Percentiles rank a stretch among this genome's conserved stretches.
phyloP scores from a whole-genome alignment of 2,797 vertebrate species.

The Salarias fasciatus region DNA sequence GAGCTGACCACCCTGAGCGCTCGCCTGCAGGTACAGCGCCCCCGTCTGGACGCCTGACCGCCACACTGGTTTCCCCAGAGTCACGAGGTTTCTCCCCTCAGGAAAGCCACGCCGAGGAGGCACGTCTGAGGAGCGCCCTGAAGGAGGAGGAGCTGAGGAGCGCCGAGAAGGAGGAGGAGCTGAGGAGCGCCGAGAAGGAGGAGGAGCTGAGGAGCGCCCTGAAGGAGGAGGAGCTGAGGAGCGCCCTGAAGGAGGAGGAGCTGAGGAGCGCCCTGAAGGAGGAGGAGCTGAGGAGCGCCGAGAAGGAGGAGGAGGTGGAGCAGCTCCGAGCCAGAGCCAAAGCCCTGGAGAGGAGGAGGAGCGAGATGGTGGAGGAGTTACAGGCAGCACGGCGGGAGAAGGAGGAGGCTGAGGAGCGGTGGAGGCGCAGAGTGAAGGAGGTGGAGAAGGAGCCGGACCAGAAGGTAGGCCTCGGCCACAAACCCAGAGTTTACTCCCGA shows the following conservation, averaged over 20 bases:
- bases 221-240: slow-evolving; percentile 27
- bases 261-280: slow-evolving; percentile 35
- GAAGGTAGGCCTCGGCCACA: too few species aligned
- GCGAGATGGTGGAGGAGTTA: slow-evolving; percentile 54
- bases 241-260: slow-evolving; percentile 42
- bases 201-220: slow-evolving; percentile 27
- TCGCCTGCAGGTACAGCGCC: slow-evolving; percentile 61
- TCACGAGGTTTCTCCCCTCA: background rate
- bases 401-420: too few species aligned
- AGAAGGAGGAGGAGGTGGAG: slow-evolving; percentile 54
- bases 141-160: slow-evolving; percentile 58
- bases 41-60: slow-evolving; percentile 1
- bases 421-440: slow-evolving; percentile 53
- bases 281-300: slow-evolving; percentile 43
- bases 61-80: too few species aligned
- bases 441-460: slow-evolving; percentile 7
- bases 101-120: slow-evolving; percentile 72
- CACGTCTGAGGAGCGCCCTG: slow-evolving; percentile 61
- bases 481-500: too few species aligned
- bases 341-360: too few species aligned
- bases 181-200: slow-evolving; percentile 50
- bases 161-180: slow-evolving; percentile 48
- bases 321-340: too few species aligned
- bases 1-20: slow-evolving; percentile 70
- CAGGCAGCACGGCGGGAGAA: slow-evolving; percentile 37